These are phyloP conservation scores for Sussaba pulchella DNA, from an alignment of 2,888 invertebrate genomes.

Conservation along the genomic window DNA sequence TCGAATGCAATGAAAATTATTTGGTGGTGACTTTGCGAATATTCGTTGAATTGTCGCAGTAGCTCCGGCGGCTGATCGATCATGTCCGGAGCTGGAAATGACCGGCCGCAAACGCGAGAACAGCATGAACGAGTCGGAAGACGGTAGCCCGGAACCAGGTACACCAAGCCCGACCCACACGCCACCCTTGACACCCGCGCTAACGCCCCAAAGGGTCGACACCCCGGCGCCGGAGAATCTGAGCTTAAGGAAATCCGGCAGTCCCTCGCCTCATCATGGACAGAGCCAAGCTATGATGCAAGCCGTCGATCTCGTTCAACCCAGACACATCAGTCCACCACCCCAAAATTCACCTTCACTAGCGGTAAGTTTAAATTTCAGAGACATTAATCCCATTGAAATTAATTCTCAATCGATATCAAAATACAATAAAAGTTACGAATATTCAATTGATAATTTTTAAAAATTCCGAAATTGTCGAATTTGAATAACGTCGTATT, in stretches of 20 bases:
- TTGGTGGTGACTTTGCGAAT: background rate
- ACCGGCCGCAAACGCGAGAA: constrained; percentile 75
- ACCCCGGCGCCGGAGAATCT: constrained; percentile 91
- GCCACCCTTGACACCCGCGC: constrained; percentile 79
- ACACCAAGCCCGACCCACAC: constrained; percentile 81
- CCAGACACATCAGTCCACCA: constrained; percentile 79
- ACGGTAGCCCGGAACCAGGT: constrained; percentile 79
- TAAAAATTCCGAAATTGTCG: background rate
- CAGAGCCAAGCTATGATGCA: constrained; percentile 76
- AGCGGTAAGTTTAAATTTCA: constrained; percentile 73
- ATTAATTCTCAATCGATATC: background rate
- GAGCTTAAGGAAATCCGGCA: constrained; percentile 89
- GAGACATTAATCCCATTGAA: background rate
- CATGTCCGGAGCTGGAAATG: constrained; percentile 70
- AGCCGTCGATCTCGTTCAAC: constrained; percentile 80
- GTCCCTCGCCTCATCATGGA: constrained; percentile 81
- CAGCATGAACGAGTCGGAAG: constrained; percentile 81
- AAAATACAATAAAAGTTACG: background rate
- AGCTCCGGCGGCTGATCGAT: constrained; percentile 38
- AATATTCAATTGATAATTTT: background rate
- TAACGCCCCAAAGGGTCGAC: constrained; percentile 80
- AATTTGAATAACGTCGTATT: too few relatives aligned
- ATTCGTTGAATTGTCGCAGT: background rate
- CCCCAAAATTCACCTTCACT: constrained; percentile 79
- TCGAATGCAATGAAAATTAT: background rate